Percentiles rank a stretch among this genome's conserved stretches.
These are phyloP conservation scores for Jacana jacana DNA, from an alignment of 2,113 vertebrate species.

Conservation along the genomic window DNA sequence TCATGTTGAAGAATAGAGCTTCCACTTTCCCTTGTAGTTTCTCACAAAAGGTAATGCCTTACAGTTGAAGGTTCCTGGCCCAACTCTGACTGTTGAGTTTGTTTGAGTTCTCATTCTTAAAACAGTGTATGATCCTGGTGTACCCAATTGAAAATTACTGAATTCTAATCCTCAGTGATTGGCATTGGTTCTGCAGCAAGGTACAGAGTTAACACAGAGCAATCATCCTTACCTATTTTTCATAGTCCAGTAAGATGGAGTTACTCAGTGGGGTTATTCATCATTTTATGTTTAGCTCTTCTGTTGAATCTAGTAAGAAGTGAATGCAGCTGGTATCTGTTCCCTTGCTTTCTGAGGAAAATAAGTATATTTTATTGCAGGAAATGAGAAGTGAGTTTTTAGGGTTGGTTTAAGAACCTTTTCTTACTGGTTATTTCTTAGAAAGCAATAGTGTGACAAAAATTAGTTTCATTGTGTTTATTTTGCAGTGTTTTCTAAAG, in stretches of 20 bases:
- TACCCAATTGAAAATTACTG: not conserved
- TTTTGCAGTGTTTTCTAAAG: conserved; percentile 87
- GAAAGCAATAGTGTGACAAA: not conserved
- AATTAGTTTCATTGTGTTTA: conserved; percentile 14
- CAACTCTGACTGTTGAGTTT: not conserved
- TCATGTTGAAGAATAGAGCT: not conserved
- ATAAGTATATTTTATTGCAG: not conserved
- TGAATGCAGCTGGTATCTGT: not conserved
- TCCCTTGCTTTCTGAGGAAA: not conserved
- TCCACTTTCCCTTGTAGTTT: not conserved
- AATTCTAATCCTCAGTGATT: not conserved
- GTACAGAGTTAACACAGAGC: conserved; percentile 62
- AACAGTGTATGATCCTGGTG: not conserved
- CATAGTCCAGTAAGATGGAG: not conserved
- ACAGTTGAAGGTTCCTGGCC: not conserved
- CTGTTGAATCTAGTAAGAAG: not conserved
- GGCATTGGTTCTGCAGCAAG: conserved; percentile 84
- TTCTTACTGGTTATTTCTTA: not conserved
- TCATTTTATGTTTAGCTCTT: not conserved
- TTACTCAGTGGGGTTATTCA: not conserved
- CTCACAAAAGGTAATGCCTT: not conserved
- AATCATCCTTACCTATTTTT: not conserved
- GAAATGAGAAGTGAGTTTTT: not conserved
- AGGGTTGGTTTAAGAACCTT: not conserved
- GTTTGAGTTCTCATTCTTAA: not conserved